phyloP scores from a whole-genome alignment of 2,113 vertebrate species.

The Tympanuchus pallidicinctus region DNA sequence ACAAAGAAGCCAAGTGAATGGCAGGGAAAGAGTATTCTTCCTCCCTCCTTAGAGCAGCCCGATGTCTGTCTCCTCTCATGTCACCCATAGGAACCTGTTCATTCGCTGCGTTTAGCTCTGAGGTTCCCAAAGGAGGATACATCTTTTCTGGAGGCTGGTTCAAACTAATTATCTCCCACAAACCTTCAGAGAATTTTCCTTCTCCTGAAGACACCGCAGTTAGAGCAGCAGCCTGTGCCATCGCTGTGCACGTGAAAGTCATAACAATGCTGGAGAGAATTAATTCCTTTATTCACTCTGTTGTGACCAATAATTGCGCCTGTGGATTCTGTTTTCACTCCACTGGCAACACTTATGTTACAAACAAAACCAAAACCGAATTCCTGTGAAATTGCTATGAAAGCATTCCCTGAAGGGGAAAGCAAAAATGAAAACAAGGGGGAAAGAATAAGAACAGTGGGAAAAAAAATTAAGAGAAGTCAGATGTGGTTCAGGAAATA shows the following conservation, averaged over 20 bases:
- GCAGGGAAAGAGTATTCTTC: not conserved
- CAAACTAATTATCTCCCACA: not conserved
- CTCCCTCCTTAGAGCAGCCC: not conserved
- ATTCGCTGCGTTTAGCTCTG: not conserved
- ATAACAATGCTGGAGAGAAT: conserved; percentile 17
- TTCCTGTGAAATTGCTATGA: conserved; percentile 43
- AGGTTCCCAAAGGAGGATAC: not conserved
- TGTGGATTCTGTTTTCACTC: conserved; percentile 35
- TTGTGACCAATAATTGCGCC: conserved; percentile 20
- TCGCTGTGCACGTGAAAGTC: not conserved
- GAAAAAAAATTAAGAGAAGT: not conserved
- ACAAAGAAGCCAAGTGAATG: not conserved
- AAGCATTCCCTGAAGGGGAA: not conserved
- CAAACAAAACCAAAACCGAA: conserved; percentile 20
- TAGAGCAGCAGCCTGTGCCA: not conserved
- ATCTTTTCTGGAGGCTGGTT: fast-evolving
- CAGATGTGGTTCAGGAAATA: not conserved
- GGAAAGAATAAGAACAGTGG: not conserved
- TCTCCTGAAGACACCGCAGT: not conserved
- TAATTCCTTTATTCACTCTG: conserved; percentile 34
- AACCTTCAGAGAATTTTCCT: not conserved
- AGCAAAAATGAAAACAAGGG: not conserved
- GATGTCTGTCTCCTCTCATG: not conserved
- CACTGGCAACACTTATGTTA: not conserved
- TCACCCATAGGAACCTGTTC: not conserved